Conservation (phyloP, 2,113 vertebrate genomes). For the Baryphthengus martii region DNA sequence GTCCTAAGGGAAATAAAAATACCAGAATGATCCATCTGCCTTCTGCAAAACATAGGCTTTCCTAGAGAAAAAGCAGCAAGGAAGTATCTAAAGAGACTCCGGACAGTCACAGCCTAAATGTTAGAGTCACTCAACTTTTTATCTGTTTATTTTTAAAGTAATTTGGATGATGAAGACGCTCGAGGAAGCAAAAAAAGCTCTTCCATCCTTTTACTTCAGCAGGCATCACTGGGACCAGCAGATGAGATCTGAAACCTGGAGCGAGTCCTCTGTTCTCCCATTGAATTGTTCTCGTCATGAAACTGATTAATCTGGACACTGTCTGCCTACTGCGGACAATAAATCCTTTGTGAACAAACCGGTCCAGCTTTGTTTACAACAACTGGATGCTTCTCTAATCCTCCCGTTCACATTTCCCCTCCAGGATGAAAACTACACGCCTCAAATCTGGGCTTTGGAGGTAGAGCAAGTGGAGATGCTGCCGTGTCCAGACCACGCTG, state of each 20-base stretch:
- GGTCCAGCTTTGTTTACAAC: constrained; percentile 53
- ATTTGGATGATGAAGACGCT: neutral
- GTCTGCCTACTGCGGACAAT: constrained; percentile 50
- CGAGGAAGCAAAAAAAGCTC: neutral
- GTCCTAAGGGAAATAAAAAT: neutral
- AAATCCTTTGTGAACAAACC: constrained; percentile 58
- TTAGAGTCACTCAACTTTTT: neutral
- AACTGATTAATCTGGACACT: constrained; percentile 63
- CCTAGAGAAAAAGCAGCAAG: neutral
- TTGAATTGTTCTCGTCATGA: constrained; percentile 38
- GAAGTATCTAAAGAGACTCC: neutral
- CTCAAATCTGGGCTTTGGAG: neutral
- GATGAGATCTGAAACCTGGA: constrained; percentile 2
- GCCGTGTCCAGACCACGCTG: accelerated
- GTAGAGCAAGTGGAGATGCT: neutral
- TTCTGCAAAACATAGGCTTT: neutral
- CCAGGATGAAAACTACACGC: neutral
- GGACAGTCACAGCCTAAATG: neutral
- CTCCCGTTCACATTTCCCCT: constrained; percentile 38
- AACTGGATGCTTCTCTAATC: constrained; percentile 58
- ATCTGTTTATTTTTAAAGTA: neutral
- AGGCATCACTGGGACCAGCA: neutral
- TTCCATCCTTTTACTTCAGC: neutral
- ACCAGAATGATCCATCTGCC: neutral
- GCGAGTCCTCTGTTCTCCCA: neutral